A percentile compares a stretch with the other conserved stretches of the same genome.
Conservation (phyloP, 2,113 vertebrate genomes). For the Nematolebias whitei region DNA sequence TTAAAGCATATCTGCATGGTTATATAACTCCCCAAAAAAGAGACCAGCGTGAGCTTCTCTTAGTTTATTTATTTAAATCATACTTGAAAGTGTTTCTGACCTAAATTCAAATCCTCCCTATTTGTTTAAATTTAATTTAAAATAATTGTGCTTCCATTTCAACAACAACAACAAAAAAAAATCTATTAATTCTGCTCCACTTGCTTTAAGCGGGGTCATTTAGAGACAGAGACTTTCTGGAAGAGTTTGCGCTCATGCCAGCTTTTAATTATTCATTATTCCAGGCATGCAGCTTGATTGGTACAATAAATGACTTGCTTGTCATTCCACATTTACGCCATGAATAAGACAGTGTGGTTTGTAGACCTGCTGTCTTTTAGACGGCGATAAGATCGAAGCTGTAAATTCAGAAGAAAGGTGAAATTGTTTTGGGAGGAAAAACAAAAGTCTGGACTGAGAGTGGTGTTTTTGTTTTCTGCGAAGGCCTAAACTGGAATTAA, state of each 20-base stretch:
- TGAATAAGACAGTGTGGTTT: slow-evolving; percentile 49
- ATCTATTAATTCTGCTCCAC: not conserved
- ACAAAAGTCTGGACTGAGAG: too few species aligned
- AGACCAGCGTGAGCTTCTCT: slow-evolving; percentile 34
- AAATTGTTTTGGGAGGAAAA: slow-evolving; percentile 7
- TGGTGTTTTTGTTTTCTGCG: too few species aligned
- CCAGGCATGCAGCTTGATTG: slow-evolving; percentile 26
- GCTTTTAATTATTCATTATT: slow-evolving; percentile 39
- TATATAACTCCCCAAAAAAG: slow-evolving; percentile 33
- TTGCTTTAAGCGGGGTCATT: not conserved
- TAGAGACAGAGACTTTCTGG: slow-evolving; percentile 1
- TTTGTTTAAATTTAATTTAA: slow-evolving; percentile 19
- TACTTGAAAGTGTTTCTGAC: slow-evolving; percentile 47
- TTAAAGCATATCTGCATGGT: slow-evolving; percentile 11
- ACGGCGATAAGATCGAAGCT: slow-evolving; percentile 35
- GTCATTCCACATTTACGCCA: slow-evolving; percentile 37
- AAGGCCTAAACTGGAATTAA: too few species aligned
- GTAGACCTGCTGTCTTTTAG: slow-evolving; percentile 19
- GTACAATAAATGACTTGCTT: slow-evolving; percentile 48
- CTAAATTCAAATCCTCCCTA: slow-evolving; percentile 34
- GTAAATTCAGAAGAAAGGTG: slow-evolving; percentile 40
- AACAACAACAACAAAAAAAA: too few species aligned
- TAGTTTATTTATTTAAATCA: slow-evolving; percentile 44
- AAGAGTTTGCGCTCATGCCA: slow-evolving; percentile 20
- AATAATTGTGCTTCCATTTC: slow-evolving; percentile 19